Evolutionary conservation across 2,113 vertebrate species (phyloP), one percentile per base, ranked within the genome.

Genomic region (Cynoglossus semilaevis): DNA sequence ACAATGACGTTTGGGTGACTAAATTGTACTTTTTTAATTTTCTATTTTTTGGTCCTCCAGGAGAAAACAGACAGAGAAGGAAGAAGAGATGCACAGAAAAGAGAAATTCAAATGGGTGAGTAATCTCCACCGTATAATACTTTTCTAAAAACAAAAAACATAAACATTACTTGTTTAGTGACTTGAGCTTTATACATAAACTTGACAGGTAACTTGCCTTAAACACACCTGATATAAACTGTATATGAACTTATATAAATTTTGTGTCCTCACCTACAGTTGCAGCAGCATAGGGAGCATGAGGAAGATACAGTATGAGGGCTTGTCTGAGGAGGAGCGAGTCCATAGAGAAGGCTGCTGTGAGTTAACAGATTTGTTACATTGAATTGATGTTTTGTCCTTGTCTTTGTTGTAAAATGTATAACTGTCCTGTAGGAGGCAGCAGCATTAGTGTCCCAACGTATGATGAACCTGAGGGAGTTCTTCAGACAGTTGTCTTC

Each of bases 401-500:
- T n/a, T n/a, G n/a, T 8, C 15, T 19, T 9, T 7, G 22, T 12
- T 18, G 16, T 41, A 35, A 4, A 1, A 49, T 63, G n/a, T 40
- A 4, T 2, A 13, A n/a, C 13, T 74, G 38, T 58, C 42, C 53
- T 56, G 58, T 58, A 94, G 93, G 92, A 94, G 78, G 93, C 90
- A 15, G 92, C 92, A 1, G 87, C 12, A 12, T 88, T 93, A 59
- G 90, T 93, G 8, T 92, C 91, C 5, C 90, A 93, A 51, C 90
- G 92, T 44, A 70, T 88, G 9, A 88, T 92, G 69, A 92, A 92
- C 70, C 92, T 92, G 0, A 71, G 93, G 16, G 92, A 91, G 47
- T 92, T 93, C 82, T 93, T 94, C 83, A 89, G 88, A 58, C 92
- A 92, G 69, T 88, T 92, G 52, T 93, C 92, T 0, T 91, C 88